Evolutionary conservation across 2,113 vertebrate genomes (phyloP), one percentile per base, ranked within the genome.

Genomic region (Platysteira castanea): DNA sequence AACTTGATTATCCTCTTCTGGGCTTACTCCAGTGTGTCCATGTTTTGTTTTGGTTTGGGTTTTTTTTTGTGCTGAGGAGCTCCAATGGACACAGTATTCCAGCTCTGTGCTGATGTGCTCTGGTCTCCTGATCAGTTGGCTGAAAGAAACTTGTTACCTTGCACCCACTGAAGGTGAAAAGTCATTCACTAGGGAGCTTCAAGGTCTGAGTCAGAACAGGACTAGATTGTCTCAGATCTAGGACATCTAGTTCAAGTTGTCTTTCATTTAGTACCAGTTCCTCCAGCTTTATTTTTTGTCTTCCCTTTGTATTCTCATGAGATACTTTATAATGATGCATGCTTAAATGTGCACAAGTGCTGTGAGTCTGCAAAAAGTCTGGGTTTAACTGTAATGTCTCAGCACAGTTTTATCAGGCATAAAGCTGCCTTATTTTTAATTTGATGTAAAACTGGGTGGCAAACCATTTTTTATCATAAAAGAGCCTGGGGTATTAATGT

Each of bases 321-420:
- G 60, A 4, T 59, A 17, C 3, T 31, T 68, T 27, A 9, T 10
- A 77, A 19, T 10, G 30, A 20, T 24, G 22, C 0, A 0, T 65
- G 20, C 33, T 54, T 81, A 77, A 26, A 0, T 7, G 9, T 49
- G 24, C 61, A 16, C 19, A 5, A 5, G 1, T 41, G 33, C 33
- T 61, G 16, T n/a, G 23, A 37, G 35, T 44, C 73, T 27, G 27
- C 0, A 0, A 71, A 47, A 52, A 74, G 60, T 42, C 60, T 19
- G 35, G n/a, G 24, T 69, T 61, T 75, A 50, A 19, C 21, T 57
- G 9, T 28, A 41, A 41, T 89, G 78, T 59, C 67, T 83, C 57
- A 68, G 73, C 69, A 47, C 20, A 33, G 70, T 94, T 93, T 83
- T 86, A 93, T 73, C 42, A n/a, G 54, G 67, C 50, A 37, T 53